Evolutionary conservation across 2,113 vertebrate genomes (phyloP).

Genomic region (Gobiocypris rarus): DNA sequence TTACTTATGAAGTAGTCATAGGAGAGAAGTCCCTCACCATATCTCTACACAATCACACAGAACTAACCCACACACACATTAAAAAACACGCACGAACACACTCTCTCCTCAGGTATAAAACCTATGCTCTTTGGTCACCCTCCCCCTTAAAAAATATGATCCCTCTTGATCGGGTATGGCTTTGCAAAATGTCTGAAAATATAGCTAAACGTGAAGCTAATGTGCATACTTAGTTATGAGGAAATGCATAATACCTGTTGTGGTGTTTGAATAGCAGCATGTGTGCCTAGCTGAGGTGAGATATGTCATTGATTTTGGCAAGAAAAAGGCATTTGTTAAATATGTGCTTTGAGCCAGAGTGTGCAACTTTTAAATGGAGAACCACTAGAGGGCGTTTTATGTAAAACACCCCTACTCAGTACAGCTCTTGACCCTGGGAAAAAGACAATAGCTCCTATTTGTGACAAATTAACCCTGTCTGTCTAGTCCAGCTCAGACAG

Average conservation of each 20-base stretch:
- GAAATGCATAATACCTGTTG: conserved; percentile 37
- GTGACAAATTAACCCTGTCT: conserved; percentile 50
- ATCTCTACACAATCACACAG: conserved; percentile 61
- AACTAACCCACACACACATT: conserved; percentile 37
- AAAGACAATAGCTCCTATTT: conserved; percentile 44
- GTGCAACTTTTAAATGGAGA: background rate
- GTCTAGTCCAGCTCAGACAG: conserved; percentile 81
- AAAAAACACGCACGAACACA: conserved; percentile 43
- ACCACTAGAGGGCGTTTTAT: conserved; percentile 27
- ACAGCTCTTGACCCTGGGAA: background rate
- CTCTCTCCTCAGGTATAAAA: conserved; percentile 37
- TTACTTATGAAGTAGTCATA: conserved; percentile 97
- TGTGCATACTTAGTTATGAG: conserved; percentile 13
- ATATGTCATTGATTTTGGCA: conserved; percentile 23
- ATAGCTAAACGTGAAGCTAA: conserved; percentile 40
- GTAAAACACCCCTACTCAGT: background rate
- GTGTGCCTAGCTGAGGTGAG: conserved; percentile 42
- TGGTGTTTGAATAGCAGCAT: conserved; percentile 51
- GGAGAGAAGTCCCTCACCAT: conserved; percentile 75
- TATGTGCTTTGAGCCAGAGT: conserved; percentile 42
- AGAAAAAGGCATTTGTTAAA: conserved; percentile 29
- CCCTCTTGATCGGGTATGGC: conserved; percentile 67
- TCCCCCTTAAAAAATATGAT: conserved; percentile 52
- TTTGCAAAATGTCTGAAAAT: conserved; percentile 44
- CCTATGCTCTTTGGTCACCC: conserved; percentile 68